A percentile compares a stretch with the other conserved stretches of the same genome.
phyloP scores from a whole-genome alignment of 2,113 vertebrate genomes.

The Azemiops feae region DNA sequence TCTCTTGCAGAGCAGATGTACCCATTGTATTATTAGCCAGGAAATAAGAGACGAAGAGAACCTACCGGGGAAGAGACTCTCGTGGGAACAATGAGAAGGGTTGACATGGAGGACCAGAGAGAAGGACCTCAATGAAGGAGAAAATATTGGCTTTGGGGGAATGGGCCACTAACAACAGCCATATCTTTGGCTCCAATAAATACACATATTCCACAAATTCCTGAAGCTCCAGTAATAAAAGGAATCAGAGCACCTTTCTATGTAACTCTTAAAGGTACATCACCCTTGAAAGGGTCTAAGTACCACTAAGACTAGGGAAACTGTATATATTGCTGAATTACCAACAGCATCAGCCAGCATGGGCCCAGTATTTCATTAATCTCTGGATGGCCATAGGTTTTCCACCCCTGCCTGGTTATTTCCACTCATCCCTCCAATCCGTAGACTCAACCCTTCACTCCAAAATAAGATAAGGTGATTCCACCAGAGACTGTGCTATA shows the following conservation, averaged over 20 bases:
- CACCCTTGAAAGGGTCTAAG: not conserved
- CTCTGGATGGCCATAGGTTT: not conserved
- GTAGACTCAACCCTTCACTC: not conserved
- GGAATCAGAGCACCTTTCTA: not conserved
- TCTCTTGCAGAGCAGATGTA: constrained; percentile 16
- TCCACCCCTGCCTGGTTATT: not conserved
- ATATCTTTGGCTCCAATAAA: not conserved
- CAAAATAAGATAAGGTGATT: not conserved
- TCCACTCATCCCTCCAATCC: not conserved
- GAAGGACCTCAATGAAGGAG: not conserved
- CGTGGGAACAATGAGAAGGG: not conserved
- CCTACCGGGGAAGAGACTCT: not conserved
- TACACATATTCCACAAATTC: not conserved
- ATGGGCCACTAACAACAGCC: not conserved
- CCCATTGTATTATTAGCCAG: not conserved
- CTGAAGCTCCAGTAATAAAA: not conserved
- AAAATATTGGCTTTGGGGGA: not conserved
- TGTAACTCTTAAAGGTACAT: not conserved
- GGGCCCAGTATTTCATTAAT: not conserved
- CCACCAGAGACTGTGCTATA: not conserved
- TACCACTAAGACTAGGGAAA: too few species aligned
- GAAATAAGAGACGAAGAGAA: not conserved
- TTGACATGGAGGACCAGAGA: not conserved
- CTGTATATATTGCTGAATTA: too few species aligned
- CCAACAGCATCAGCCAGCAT: not conserved